Evolutionary conservation across 2,888 invertebrate genomes (phyloP), one percentile per base, ranked within the genome.

Genomic region (Caenorhabditis sulstoni): DNA sequence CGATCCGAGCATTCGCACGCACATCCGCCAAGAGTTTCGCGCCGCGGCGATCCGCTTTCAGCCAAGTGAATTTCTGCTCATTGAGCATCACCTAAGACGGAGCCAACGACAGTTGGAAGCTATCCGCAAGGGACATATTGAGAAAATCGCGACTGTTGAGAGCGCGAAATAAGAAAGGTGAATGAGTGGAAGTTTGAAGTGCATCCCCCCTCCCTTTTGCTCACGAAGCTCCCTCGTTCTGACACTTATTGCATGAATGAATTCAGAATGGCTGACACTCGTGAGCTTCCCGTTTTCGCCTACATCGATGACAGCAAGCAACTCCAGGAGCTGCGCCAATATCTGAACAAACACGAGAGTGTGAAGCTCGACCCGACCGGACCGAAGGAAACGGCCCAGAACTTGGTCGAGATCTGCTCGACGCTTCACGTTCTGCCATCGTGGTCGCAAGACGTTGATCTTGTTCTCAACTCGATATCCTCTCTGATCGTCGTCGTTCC

Each of bases 401-500:
- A 86, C 53, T 67, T 86, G 22, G 58, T 64, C 16, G 83, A 86
- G 52, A 81, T 85, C 41, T 83, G 53, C 49, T 41, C 39, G 2
- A 68, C 74, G n/a, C 55, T 79, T 2, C 45, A 58, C 11, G 16
- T 68, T 35, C 62, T 79, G 12, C 79, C 71, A 39, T 39, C 20
- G 3, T 82, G 66, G 82, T 80, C 70, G 4, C 65, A 47, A n/a
- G 96, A 97, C 90, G 94, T 96, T 87, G 97, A 97, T 92, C 94
- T 94, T 87, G 94, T 96, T 65, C 93, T 98, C 12, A 97, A 97
- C 92, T 96, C 97, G 91, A 96, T 98, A 91, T 96, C 97, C 3
- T 97, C 97, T 7, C 95, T 98, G 84, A 94, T 97, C 93, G 95
- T 97, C 16, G 84, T 91, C 93, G 94, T 96, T 86, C 95, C 95